phyloP scores from a whole-genome alignment of 1,140 invertebrate species.

The Diachasmimorpha longicaudata region DNA sequence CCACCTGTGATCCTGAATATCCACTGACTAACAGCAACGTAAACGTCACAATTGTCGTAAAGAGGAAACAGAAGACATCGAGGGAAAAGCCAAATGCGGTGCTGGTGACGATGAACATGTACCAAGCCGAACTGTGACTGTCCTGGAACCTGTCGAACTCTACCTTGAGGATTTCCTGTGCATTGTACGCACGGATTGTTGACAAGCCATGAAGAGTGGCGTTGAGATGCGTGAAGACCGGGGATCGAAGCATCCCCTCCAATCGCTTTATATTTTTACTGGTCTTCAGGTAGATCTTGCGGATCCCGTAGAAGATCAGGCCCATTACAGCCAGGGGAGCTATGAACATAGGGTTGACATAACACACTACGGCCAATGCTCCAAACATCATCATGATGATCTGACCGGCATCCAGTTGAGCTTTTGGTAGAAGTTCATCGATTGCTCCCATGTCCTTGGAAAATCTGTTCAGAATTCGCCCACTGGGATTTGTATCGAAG shows the following conservation, averaged over 20 bases:
- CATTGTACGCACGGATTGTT: slow-evolving; percentile 86
- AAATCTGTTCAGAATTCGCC: slow-evolving; percentile 74
- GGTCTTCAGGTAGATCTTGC: slow-evolving; percentile 78
- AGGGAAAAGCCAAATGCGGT: slow-evolving; percentile 72
- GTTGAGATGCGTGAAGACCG: slow-evolving; percentile 88
- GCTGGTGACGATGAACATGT: slow-evolving; percentile 71
- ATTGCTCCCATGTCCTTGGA: slow-evolving; percentile 78
- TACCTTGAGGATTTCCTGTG: slow-evolving; percentile 77
- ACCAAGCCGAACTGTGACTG: slow-evolving; percentile 72
- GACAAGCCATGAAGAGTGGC: slow-evolving; percentile 87
- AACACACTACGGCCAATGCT: slow-evolving; percentile 70
- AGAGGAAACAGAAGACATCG: slow-evolving; percentile 74
- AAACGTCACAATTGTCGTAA: slow-evolving; percentile 65
- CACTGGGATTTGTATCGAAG: slow-evolving; percentile 77
- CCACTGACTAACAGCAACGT: slow-evolving; percentile 67
- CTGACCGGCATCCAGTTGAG: slow-evolving; percentile 76
- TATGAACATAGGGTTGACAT: slow-evolving; percentile 75
- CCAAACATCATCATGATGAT: slow-evolving; percentile 68
- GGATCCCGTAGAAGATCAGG: slow-evolving; percentile 72
- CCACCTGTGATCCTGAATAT: slow-evolving; percentile 67
- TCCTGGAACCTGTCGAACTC: slow-evolving; percentile 77
- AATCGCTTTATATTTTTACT: slow-evolving; percentile 82
- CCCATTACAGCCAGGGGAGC: slow-evolving; percentile 71
- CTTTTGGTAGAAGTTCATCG: slow-evolving; percentile 80
- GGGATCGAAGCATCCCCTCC: slow-evolving; percentile 79